Evolutionary conservation across 2,113 vertebrate genomes (phyloP).

Genomic region (Nothobranchius furzeri): DNA sequence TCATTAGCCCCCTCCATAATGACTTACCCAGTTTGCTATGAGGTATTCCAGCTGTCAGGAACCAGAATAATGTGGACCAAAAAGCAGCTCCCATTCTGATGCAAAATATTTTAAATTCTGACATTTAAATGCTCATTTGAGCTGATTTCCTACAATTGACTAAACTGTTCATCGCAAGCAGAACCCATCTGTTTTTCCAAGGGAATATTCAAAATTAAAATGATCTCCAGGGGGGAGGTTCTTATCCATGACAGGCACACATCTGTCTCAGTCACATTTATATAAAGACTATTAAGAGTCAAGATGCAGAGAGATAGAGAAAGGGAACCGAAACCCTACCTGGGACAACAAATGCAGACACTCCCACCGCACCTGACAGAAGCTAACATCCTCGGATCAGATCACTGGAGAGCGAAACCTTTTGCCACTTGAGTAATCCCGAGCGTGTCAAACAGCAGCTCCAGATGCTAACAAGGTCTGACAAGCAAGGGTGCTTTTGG

Average conservation of each 20-base stretch:
- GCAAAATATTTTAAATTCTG: slow-evolving; percentile 20
- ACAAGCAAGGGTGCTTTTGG: slow-evolving; percentile 70
- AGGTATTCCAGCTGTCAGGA: slow-evolving; percentile 16
- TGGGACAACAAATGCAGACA: slow-evolving; percentile 54
- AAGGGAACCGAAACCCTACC: slow-evolving; percentile 39
- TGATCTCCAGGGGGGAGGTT: not conserved
- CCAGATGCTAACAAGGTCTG: slow-evolving; percentile 69
- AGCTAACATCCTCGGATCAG: slow-evolving; percentile 51
- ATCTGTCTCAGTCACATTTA: slow-evolving; percentile 35
- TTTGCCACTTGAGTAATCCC: slow-evolving; percentile 72
- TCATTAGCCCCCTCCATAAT: slow-evolving; percentile 32
- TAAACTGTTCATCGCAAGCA: slow-evolving; percentile 22
- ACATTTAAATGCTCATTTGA: slow-evolving; percentile 50
- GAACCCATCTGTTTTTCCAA: not conserved
- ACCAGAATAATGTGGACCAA: not conserved
- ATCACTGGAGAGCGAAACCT: slow-evolving; percentile 67
- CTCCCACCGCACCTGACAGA: slow-evolving; percentile 39
- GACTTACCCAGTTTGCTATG: slow-evolving; percentile 15
- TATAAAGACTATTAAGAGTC: slow-evolving; percentile 11
- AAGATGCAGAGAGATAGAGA: slow-evolving; percentile 1
- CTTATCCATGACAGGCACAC: slow-evolving; percentile 5
- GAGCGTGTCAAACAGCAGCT: slow-evolving; percentile 64
- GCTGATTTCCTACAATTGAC: slow-evolving; percentile 20
- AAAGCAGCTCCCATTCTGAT: not conserved
- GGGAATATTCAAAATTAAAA: slow-evolving; percentile 16